Percentiles rank a stretch among this genome's conserved stretches.
phyloP scores from a whole-genome alignment of 2,113 vertebrate species.

The Chlorodrepanis virens region DNA sequence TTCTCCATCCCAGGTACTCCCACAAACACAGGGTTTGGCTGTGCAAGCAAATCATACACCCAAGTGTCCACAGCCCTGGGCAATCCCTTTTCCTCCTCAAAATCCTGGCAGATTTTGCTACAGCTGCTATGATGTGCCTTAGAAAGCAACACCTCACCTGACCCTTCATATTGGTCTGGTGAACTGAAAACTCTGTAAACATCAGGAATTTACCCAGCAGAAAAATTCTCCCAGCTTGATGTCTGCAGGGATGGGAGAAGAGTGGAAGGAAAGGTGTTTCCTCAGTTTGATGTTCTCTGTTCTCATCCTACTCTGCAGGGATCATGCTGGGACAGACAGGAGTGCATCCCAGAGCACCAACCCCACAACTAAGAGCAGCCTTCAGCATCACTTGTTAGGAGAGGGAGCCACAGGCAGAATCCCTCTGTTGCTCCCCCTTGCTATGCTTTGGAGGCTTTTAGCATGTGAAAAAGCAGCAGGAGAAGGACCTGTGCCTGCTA shows the following conservation, averaged over 20 bases:
- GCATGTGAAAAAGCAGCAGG: background rate
- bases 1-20: background rate
- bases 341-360: background rate
- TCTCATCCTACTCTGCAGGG: background rate
- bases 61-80: accelerated
- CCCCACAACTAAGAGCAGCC: background rate
- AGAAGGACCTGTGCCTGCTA: background rate
- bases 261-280: background rate
- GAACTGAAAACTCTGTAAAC: background rate
- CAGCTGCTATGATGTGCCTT: background rate
- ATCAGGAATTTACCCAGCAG: background rate
- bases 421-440: background rate
- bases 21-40: background rate
- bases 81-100: background rate
- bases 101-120: background rate
- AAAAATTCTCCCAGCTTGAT: background rate
- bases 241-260: background rate
- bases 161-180: background rate
- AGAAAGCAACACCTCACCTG: background rate
- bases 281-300: background rate
- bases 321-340: background rate
- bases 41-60: background rate
- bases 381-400: background rate
- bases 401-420: background rate
- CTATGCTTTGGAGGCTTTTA: background rate